These are phyloP conservation scores for Oxytorus armatus DNA, from an alignment of 2,888 invertebrate species.

Conservation along the genomic window DNA sequence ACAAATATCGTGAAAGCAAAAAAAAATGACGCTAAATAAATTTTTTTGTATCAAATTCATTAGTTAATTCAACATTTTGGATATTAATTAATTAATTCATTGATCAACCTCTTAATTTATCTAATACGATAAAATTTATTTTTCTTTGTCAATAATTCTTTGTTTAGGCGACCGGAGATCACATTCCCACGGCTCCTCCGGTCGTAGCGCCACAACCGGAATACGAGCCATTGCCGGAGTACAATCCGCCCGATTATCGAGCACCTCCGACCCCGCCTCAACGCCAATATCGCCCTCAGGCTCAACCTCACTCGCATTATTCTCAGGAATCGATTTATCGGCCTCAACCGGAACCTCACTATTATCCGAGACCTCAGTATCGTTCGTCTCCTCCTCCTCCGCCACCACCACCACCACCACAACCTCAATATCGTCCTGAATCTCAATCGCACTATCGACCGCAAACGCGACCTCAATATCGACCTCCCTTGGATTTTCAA, in stretches of 20 bases:
- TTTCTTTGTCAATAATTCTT: not conserved
- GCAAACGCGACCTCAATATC: constrained; percentile 80
- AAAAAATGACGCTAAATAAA: not conserved
- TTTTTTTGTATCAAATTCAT: not conserved
- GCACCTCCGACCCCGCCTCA: constrained; percentile 71
- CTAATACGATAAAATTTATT: too few species aligned
- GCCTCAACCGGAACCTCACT: constrained; percentile 68
- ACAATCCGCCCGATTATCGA: constrained; percentile 81
- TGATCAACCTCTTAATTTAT: not conserved
- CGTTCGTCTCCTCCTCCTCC: constrained; percentile 71
- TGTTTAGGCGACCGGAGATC: constrained; percentile 91
- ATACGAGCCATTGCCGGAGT: constrained; percentile 78
- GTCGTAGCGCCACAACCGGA: constrained; percentile 84
- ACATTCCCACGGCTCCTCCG: constrained; percentile 86
- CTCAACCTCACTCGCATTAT: constrained; percentile 75
- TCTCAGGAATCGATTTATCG: constrained; percentile 68
- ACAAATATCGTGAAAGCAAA: not conserved
- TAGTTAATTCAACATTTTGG: not conserved
- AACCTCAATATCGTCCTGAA: constrained; percentile 69
- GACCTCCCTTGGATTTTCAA: constrained; percentile 67
- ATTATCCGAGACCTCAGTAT: constrained; percentile 73
- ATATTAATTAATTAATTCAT: not conserved
- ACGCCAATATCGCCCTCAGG: constrained; percentile 70
- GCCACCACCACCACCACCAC: constrained; percentile 73
- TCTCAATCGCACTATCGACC: constrained; percentile 78